Evolutionary conservation across 2,113 vertebrate genomes (phyloP).

Genomic region (Pterocles gutturalis): DNA sequence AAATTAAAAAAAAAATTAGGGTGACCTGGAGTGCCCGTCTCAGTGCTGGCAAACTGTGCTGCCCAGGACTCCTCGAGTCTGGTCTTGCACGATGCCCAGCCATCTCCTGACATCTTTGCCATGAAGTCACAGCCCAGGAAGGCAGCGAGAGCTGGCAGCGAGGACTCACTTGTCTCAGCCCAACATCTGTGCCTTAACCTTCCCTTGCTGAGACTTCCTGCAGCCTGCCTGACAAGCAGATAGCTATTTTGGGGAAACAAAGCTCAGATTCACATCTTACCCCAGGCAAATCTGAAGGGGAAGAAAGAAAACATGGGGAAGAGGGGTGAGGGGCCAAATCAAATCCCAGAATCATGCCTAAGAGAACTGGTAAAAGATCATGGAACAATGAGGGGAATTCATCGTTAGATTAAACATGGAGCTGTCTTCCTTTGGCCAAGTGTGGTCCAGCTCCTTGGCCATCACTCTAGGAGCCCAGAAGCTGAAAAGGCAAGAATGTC

Average conservation of each 20-base stretch:
- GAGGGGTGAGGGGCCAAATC: not conserved
- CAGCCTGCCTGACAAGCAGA: not conserved
- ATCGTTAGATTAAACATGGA: slow-evolving; percentile 24
- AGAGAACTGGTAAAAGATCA: not conserved
- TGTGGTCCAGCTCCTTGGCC: not conserved
- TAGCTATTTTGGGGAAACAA: slow-evolving; percentile 66
- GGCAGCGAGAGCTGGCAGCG: not conserved
- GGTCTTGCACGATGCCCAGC: not conserved
- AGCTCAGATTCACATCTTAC: slow-evolving; percentile 64
- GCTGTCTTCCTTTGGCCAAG: not conserved
- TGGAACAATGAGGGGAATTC: slow-evolving; percentile 67
- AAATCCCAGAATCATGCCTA: not conserved
- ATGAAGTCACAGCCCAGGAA: not conserved
- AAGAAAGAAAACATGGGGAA: slow-evolving; percentile 40
- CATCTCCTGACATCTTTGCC: not conserved
- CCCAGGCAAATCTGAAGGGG: not conserved
- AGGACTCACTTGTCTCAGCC: not conserved
- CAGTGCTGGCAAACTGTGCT: not conserved
- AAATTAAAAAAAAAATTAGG: not conserved
- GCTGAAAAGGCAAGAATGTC: slow-evolving; percentile 65
- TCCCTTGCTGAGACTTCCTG: slow-evolving; percentile 3
- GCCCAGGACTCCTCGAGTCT: not conserved
- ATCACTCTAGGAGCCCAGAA: slow-evolving; percentile 17
- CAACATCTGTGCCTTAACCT: slow-evolving; percentile 42
- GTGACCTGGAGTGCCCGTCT: not conserved